Conservation (phyloP, 2,888 invertebrate genomes). For the Liposcelis brunnea region DNA sequence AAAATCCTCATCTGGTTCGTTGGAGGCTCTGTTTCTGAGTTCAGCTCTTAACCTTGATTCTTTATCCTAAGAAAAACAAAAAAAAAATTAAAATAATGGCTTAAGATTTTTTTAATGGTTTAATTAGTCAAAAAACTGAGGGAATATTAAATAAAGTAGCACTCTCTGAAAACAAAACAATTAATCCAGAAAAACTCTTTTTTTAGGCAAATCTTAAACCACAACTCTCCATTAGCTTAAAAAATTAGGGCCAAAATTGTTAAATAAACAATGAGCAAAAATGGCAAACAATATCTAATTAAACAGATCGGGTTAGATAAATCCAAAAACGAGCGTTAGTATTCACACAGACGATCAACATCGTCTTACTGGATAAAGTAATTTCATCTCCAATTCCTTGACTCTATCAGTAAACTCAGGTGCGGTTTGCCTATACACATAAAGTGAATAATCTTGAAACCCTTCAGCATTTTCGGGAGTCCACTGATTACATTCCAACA, state of each 20-base stretch:
- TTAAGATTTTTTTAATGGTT: no score
- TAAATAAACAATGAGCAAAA: no score
- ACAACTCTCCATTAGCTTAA: no score
- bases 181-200: constrained; percentile 6
- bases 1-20: constrained; percentile 34
- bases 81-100: background rate
- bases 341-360: background rate
- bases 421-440: constrained; percentile 69
- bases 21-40: constrained; percentile 23
- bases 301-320: no score
- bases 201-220: no score
- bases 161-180: constrained; percentile 8
- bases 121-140: no score
- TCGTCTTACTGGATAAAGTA: constrained; percentile 51
- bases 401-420: constrained; percentile 72
- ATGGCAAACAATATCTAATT: no score
- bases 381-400: constrained; percentile 58
- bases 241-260: no score
- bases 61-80: constrained; percentile 25
- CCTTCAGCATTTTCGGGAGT: constrained; percentile 37
- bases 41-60: constrained; percentile 27
- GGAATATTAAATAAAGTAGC: background rate
- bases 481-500: constrained; percentile 62
- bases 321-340: background rate
- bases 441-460: constrained; percentile 69